Evolutionary conservation across 2,797 vertebrate genomes (phyloP).

Genomic region (Pangasius macronema): DNA sequence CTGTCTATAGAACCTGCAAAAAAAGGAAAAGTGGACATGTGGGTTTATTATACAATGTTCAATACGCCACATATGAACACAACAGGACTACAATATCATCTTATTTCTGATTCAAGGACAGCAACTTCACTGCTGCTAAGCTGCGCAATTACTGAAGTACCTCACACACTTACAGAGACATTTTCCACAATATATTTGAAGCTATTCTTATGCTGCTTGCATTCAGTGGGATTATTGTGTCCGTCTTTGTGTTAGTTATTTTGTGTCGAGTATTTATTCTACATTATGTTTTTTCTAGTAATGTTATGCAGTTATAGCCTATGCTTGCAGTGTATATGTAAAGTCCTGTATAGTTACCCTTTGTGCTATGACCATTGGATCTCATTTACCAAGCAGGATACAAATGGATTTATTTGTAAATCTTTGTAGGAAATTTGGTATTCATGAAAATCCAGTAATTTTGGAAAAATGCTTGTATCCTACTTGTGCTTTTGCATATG

Average conservation of each 20-base stretch:
- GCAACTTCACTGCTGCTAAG: not conserved
- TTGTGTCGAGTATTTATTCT: not conserved
- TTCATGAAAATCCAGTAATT: not conserved
- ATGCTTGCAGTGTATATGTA: not conserved
- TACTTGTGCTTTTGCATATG: not conserved
- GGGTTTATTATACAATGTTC: not conserved
- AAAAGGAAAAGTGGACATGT: not conserved
- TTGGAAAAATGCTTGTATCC: not conserved
- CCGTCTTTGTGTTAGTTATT: not conserved
- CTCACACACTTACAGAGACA: not conserved
- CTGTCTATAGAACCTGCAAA: conserved; percentile 84
- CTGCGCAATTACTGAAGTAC: not conserved
- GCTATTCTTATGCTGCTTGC: not conserved
- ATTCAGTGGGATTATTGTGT: not conserved
- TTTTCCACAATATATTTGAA: not conserved
- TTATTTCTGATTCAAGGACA: not conserved
- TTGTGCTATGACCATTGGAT: not conserved
- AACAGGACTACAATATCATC: not conserved
- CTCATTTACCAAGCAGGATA: not conserved
- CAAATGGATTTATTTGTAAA: not conserved
- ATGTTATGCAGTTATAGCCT: not conserved
- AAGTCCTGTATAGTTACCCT: not conserved
- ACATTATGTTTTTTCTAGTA: not conserved
- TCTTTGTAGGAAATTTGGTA: not conserved
- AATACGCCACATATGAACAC: not conserved